Evolutionary conservation across 2,888 invertebrate species (phyloP), one percentile per base, ranked within the genome.

Genomic region (Dioctria rufipes): DNA sequence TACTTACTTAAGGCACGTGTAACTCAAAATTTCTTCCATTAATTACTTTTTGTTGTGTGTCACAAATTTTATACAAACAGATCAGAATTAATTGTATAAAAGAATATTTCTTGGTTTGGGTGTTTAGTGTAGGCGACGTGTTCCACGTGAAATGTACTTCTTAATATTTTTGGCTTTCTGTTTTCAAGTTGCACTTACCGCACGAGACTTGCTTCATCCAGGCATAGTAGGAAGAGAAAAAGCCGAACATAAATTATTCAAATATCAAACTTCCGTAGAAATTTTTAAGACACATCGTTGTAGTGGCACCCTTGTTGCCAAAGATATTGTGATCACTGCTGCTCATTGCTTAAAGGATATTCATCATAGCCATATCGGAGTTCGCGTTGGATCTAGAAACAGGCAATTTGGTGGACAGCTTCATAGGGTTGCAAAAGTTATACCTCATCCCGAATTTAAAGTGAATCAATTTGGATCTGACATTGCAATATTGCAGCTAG

Each of bases 311-410:
- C 61, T 61, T 37, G 5, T 61, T 8, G n/a, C 37, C 4, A 61
- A 25, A 37, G 25, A 61, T 37, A 61, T 37, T 5, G 61, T 61
- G 61, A 61, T 61, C 8, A 61, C 61, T 3, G 61, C 61, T 61
- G 61, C 61, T 39, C 61, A 61, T n/a, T 61, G 61, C 37, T 4
- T 2, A 8, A 6, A 8, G 6, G 61, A 39, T 11, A 61, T 5
- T 8, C 39, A 6, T 13, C 37, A 13, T 8, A 3, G 4, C n/a
- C 4, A 8, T n/a, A 5, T 39, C 37, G 3, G 3, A 37, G 61
- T 61, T 8, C 61, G 61, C 5, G 40, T 61, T 8, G 61, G 61
- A 39, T 61, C 61, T 8, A n/a, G 2, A 13, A 39, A 37, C 0
- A 39, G 39, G 37, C 37, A 6, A 3, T 5, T 6, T 8, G 61